These are phyloP conservation scores for Pelecanoides urinatrix DNA, from an alignment of 2,113 vertebrate genomes.

Conservation along the genomic window DNA sequence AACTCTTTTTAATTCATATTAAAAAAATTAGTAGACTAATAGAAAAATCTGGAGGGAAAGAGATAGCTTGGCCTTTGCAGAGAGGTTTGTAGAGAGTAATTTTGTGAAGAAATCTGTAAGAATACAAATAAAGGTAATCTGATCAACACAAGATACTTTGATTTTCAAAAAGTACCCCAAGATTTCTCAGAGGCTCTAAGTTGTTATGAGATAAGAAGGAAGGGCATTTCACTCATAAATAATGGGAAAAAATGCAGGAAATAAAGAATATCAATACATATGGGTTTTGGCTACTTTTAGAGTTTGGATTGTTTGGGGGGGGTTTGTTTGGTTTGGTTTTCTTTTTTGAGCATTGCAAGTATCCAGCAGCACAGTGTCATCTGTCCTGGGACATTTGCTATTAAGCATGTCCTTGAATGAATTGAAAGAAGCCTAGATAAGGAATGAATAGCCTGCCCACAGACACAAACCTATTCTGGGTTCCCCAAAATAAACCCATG, in stretches of 20 bases:
- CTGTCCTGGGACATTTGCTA: not conserved
- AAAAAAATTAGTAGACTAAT: not conserved
- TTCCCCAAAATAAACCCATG: not conserved
- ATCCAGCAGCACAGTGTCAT: not conserved
- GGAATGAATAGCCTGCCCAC: not conserved
- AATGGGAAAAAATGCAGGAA: not conserved
- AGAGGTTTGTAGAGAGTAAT: not conserved
- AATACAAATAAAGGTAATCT: not conserved
- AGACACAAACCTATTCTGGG: not conserved
- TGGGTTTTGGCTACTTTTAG: not conserved
- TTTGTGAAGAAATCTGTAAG: not conserved
- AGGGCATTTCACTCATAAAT: not conserved
- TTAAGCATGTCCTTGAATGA: not conserved
- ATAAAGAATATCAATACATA: not conserved
- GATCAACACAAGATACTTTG: not conserved
- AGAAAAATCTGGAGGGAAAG: not conserved
- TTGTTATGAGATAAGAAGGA: not conserved
- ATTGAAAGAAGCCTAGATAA: not conserved
- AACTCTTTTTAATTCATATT: not conserved
- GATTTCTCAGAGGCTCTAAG: not conserved
- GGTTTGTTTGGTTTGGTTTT: not conserved
- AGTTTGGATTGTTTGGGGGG: not conserved
- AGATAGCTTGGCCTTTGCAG: not conserved
- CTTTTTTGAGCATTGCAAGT: not conserved
- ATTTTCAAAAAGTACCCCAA: not conserved